These are phyloP conservation scores for Malthinus flaveolus DNA, from an alignment of 2,888 invertebrate genomes.

Conservation along the genomic window DNA sequence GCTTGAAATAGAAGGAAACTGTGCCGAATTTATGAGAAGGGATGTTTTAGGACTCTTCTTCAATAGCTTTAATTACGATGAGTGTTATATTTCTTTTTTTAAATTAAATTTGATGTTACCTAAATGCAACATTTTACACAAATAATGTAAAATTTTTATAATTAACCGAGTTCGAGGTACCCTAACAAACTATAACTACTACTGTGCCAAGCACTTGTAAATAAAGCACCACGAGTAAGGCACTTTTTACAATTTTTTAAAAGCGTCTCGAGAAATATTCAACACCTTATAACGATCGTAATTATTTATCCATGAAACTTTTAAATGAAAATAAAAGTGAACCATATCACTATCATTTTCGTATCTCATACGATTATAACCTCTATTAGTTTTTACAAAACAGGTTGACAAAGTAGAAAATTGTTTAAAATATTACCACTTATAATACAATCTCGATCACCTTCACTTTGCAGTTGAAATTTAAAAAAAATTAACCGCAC, in stretches of 20 bases:
- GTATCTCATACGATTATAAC: slow-evolving; percentile 20
- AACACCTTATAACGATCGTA: slow-evolving; percentile 4
- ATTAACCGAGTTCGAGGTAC: too few species aligned
- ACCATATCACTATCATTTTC: slow-evolving; percentile 20
- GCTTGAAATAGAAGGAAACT: too few species aligned
- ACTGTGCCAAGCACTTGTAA: too few species aligned
- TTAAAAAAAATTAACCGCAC: slow-evolving; percentile 23
- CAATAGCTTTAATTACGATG: too few species aligned
- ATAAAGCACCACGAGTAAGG: not conserved
- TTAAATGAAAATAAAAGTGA: slow-evolving; percentile 27
- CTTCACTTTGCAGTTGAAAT: slow-evolving; percentile 37
- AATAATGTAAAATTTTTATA: too few species aligned
- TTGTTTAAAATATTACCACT: slow-evolving; percentile 22
- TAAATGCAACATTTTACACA: too few species aligned
- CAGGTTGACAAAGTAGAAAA: slow-evolving; percentile 24
- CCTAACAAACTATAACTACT: too few species aligned
- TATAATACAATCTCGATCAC: slow-evolving; percentile 40
- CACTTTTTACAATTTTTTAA: not conserved
- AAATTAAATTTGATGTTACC: too few species aligned
- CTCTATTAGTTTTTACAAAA: slow-evolving; percentile 16
- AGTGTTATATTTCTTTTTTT: too few species aligned
- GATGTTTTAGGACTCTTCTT: too few species aligned
- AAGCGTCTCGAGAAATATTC: too few species aligned
- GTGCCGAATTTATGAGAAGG: too few species aligned
- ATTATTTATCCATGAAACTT: slow-evolving; percentile 24